phyloP scores from a whole-genome alignment of 35 echinoderm and acorn worm genomes.

The Ptychodera flava region DNA sequence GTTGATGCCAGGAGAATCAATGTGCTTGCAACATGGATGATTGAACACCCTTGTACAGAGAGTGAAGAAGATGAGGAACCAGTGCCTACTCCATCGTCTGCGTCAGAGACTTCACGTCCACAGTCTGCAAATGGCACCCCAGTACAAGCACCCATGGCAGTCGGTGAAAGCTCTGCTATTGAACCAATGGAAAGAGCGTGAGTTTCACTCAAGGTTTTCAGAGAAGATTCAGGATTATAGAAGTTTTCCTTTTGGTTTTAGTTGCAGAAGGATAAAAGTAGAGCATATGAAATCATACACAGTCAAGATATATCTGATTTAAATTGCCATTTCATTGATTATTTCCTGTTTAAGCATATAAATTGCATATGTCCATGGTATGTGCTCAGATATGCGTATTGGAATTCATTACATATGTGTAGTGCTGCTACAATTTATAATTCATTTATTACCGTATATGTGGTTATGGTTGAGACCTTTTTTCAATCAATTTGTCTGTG shows the following conservation, averaged over 20 bases:
- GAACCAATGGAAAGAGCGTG: background rate
- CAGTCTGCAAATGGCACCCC: background rate
- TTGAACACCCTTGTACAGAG: constrained; percentile 82
- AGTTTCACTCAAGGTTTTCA: background rate
- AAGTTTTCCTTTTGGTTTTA: background rate
- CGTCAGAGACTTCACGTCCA: background rate
- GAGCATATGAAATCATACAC: too few relatives aligned
- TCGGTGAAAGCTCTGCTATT: constrained; percentile 16
- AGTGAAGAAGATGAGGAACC: constrained; percentile 51
- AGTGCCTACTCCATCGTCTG: background rate
- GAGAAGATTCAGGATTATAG: background rate
- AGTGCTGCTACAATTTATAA: too few relatives aligned
- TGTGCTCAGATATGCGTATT: too few relatives aligned
- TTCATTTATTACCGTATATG: too few relatives aligned
- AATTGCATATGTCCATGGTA: too few relatives aligned
- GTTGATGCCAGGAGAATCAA: constrained; percentile 80
- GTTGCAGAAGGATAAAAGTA: too few relatives aligned
- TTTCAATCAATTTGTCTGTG: too few relatives aligned
- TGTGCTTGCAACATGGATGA: constrained; percentile 87
- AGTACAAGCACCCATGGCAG: constrained; percentile 4
- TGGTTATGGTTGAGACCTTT: too few relatives aligned
- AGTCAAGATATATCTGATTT: too few relatives aligned
- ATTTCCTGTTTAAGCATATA: too few relatives aligned
- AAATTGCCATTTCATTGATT: too few relatives aligned
- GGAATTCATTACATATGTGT: too few relatives aligned